phyloP scores from a whole-genome alignment of 2,113 vertebrate genomes.

The Notothenia rossii region DNA sequence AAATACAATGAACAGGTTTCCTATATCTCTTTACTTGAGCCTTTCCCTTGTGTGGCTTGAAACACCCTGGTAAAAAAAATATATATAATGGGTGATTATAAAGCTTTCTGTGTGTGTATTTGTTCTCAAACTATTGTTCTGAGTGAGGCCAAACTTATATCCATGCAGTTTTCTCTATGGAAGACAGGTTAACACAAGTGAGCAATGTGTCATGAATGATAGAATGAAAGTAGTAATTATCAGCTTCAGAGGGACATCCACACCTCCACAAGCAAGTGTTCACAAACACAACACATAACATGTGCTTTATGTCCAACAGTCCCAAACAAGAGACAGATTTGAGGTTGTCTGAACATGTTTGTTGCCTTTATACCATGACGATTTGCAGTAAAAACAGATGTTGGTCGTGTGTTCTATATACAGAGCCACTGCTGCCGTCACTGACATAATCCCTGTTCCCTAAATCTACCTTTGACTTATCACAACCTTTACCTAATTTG shows the following conservation, averaged over 20 bases:
- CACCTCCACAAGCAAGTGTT: constrained; percentile 7
- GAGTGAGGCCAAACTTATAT: not conserved
- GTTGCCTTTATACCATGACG: not conserved
- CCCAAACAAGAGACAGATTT: not conserved
- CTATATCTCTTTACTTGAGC: too few relatives aligned
- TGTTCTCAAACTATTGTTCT: constrained; percentile 25
- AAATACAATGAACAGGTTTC: too few relatives aligned
- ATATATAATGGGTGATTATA: constrained; percentile 30
- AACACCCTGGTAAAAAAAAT: too few relatives aligned
- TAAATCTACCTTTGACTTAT: not conserved
- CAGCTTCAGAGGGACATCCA: not conserved
- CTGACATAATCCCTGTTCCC: not conserved
- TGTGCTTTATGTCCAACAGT: not conserved
- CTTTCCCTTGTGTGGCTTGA: too few relatives aligned
- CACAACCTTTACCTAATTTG: not conserved
- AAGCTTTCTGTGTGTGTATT: constrained; percentile 6
- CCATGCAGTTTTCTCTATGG: not conserved
- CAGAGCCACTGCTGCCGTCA: not conserved
- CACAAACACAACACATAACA: constrained; percentile 15
- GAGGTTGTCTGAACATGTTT: not conserved
- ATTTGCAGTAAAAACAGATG: not conserved
- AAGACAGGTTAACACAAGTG: too few relatives aligned
- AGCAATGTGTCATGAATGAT: too few relatives aligned
- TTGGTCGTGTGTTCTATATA: not conserved
- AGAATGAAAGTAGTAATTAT: too few relatives aligned